A percentile compares a stretch with the other conserved stretches of the same genome.
Evolutionary conservation across 2,888 invertebrate species (phyloP).

Genomic region (Limnephilus lunatus): DNA sequence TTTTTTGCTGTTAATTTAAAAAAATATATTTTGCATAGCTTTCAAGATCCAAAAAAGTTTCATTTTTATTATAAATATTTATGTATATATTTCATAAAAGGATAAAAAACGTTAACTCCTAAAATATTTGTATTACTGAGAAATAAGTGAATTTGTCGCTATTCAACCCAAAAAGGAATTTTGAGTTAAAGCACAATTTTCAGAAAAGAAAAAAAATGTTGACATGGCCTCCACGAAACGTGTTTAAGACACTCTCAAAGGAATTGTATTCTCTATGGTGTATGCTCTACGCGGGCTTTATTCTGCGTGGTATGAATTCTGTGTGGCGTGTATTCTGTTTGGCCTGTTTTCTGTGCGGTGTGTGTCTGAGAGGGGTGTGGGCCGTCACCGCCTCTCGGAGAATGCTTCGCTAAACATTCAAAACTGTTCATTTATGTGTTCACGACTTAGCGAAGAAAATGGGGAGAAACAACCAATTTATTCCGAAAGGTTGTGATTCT

Average conservation of each 20-base stretch:
- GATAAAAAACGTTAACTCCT: background rate
- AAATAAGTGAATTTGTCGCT: background rate
- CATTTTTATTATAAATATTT: too few species aligned
- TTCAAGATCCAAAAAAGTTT: too few species aligned
- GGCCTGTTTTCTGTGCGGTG: too few species aligned
- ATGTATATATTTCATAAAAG: background rate
- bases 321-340: background rate
- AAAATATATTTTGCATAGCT: too few species aligned
- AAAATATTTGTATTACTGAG: background rate
- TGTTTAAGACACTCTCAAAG: conserved; percentile 10
- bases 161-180: background rate
- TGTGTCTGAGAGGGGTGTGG: background rate
- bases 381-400: conserved; percentile 32
- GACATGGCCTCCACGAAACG: background rate
- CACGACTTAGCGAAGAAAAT: background rate
- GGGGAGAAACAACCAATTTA: background rate
- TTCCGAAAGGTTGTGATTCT: background rate
- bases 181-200: background rate
- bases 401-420: conserved; percentile 23
- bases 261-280: conserved; percentile 11
- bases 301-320: too few species aligned
- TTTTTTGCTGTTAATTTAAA: too few species aligned
- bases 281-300: too few species aligned
- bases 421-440: conserved; percentile 3
- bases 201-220: background rate